These are phyloP conservation scores for Lepus timidus DNA, from an alignment of 2,113 vertebrate genomes.

Conservation along the genomic window DNA sequence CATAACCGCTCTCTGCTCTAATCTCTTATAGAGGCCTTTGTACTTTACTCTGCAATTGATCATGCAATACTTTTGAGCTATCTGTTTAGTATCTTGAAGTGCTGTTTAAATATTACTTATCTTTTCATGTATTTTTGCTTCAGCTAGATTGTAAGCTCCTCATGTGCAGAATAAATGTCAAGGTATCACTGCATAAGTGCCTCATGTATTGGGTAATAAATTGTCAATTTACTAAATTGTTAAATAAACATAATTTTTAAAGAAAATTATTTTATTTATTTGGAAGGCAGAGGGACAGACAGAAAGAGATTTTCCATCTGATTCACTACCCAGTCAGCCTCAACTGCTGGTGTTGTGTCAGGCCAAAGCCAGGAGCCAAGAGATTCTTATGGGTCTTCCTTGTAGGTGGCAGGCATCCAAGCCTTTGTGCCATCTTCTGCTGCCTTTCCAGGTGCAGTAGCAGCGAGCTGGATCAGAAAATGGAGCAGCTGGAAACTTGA, in stretches of 20 bases:
- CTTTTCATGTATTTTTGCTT: conserved; percentile 19
- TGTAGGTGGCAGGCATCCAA: too few species aligned
- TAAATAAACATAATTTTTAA: not conserved
- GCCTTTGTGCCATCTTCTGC: too few species aligned
- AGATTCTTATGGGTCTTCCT: too few species aligned
- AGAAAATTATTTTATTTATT: too few species aligned
- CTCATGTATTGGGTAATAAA: not conserved
- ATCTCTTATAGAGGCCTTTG: conserved; percentile 10
- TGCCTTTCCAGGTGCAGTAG: too few species aligned
- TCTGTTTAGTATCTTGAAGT: conserved; percentile 42
- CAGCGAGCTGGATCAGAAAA: too few species aligned
- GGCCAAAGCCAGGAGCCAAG: too few species aligned
- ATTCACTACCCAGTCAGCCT: too few species aligned
- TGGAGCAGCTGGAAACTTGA: too few species aligned
- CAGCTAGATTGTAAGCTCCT: not conserved
- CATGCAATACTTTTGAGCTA: conserved; percentile 13
- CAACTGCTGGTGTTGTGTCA: too few species aligned
- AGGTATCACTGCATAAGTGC: not conserved
- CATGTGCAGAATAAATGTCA: not conserved
- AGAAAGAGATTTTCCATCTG: too few species aligned
- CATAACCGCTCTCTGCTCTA: not conserved
- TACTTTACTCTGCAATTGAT: not conserved
- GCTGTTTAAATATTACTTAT: conserved; percentile 1
- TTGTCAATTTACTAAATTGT: not conserved
- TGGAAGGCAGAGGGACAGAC: too few species aligned